These are phyloP conservation scores for Ethmia dodecea DNA, from an alignment of 2,888 invertebrate species.

Conservation along the genomic window DNA sequence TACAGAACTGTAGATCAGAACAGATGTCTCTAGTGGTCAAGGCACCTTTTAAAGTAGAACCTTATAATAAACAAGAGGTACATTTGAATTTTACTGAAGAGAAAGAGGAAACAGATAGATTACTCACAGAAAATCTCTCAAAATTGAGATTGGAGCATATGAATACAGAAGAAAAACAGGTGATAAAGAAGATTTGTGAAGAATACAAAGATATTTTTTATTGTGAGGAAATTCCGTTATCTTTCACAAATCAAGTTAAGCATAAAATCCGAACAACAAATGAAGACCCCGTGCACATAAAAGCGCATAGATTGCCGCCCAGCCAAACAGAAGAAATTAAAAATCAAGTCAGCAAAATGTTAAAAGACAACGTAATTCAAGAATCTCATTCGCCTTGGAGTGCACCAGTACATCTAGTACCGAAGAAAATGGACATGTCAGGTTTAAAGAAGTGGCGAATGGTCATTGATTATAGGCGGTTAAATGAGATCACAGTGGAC, in stretches of 20 bases:
- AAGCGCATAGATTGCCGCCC: constrained; percentile 23
- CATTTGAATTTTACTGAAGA: too few species aligned
- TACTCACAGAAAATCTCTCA: constrained; percentile 3
- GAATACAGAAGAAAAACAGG: constrained; percentile 4
- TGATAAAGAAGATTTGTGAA: constrained; percentile 8
- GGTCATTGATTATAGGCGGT: constrained; percentile 20
- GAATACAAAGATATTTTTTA: constrained; percentile 27
- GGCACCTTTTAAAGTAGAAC: constrained; percentile 4
- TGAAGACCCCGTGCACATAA: constrained; percentile 22
- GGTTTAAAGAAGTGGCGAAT: constrained; percentile 18
- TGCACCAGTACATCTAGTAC: constrained; percentile 14
- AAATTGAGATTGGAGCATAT: constrained; percentile 5
- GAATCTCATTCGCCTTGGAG: constrained; percentile 17
- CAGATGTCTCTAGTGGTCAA: constrained; percentile 2
- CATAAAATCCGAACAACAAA: constrained; percentile 29
- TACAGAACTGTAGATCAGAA: constrained; percentile 5
- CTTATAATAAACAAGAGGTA: neutral
- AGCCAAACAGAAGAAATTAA: constrained; percentile 23
- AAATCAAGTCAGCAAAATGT: constrained; percentile 25
- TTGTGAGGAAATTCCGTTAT: constrained; percentile 20
- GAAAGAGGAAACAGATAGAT: too few species aligned
- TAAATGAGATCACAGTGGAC: constrained; percentile 11
- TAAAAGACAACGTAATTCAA: constrained; percentile 28
- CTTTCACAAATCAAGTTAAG: constrained; percentile 22
- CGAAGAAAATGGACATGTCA: constrained; percentile 20